Evolutionary conservation across 2,113 vertebrate species (phyloP).

Genomic region (Sciurus niger): DNA sequence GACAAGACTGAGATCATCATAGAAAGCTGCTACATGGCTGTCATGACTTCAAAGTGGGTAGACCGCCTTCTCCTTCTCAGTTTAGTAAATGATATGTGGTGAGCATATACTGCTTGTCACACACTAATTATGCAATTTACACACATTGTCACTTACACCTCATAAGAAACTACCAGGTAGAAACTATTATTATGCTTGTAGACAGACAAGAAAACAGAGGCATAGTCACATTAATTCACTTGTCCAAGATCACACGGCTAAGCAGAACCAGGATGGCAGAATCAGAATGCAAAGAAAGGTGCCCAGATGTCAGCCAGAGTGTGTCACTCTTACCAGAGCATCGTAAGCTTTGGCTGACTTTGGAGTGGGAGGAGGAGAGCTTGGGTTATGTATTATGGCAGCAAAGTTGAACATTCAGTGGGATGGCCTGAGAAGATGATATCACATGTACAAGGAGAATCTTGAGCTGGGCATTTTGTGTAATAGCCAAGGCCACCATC

Average conservation of each 20-base stretch:
- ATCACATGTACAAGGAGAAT: background rate
- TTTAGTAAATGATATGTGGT: background rate
- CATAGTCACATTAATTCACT: background rate
- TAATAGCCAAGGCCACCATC: background rate
- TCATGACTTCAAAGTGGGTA: background rate
- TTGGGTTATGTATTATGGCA: background rate
- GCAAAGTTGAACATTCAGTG: background rate
- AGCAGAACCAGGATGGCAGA: background rate
- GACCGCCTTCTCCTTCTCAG: background rate
- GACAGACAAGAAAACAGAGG: background rate
- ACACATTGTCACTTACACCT: background rate
- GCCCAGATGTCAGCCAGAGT: background rate
- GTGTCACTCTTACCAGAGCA: background rate
- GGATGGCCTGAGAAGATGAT: background rate
- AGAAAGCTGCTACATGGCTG: background rate
- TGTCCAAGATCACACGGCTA: background rate
- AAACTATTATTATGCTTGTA: background rate
- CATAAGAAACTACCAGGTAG: background rate
- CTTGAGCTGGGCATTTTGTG: background rate
- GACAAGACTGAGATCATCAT: fast-evolving
- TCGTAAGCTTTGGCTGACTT: background rate
- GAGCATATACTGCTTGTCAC: background rate
- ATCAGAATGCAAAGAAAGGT: background rate
- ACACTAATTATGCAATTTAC: background rate
- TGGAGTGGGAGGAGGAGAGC: background rate